Base-by-base conservation (phyloP, 2,888 invertebrate species). In the Lochmaea crataegi region DNA sequence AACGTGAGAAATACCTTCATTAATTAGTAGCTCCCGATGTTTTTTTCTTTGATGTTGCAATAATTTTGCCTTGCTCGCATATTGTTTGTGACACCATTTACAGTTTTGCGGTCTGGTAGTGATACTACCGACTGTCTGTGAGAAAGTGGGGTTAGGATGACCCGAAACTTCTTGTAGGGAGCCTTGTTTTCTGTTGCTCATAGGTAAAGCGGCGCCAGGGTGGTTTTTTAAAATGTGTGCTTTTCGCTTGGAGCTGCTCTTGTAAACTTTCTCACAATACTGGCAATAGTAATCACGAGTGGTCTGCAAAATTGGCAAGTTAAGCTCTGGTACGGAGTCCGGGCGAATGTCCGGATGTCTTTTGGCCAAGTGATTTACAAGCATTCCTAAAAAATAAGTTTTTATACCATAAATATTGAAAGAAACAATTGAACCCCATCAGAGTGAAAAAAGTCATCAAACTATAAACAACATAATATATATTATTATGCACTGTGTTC, bases 41-140 rank as follows among this genome's bases (percentile, higher is more conserved):
- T 90, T 90, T 75, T 90, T 90, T 0, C 93, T 88, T 80, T 92
- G 90, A 83, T 94, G 94, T 81, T 92, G 92, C 78, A 93, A 83
- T 72, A 94, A 86, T 81, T 93, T 93, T 57, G 92, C 91, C 82
- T 94, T 92, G 80, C 94, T 93, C 32, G 94, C 94, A 86, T 96
- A 96, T 86, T 96, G 96, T 78, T 95, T 94, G 84, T 95, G 94
- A 84, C 96, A 97, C 89, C 92, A 94, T 71, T 90, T 90, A 83
- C 95, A 94, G 60, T 90, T 89, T 81, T 94, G 93, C 0, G 93
- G 93, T 78, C 90, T 89, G 0, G 92, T 91, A 6, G 92, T 92
- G 14, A 93, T 89, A 80, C 92, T 92, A 16, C 93, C 94, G n/a
- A 93, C 92, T 1, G 92, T 91, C 82, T 92, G 91, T 16, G 92